Evolutionary conservation across 2,888 invertebrate species (phyloP), one percentile per base, ranked within the genome.

Genomic region (Meloe dianella): DNA sequence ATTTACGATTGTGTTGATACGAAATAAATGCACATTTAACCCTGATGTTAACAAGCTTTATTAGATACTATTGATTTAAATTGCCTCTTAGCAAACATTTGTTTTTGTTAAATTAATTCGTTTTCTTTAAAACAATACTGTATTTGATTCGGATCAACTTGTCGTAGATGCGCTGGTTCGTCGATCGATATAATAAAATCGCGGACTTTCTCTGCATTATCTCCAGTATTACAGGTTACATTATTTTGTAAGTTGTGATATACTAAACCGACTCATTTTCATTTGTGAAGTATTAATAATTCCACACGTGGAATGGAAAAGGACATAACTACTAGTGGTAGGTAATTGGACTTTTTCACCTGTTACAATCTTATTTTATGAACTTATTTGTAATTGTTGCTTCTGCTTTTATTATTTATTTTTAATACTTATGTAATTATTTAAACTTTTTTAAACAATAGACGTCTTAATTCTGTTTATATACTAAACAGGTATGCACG

Each of bases 31-130:
- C n/a, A n/a, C n/a, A n/a, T 14, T 60, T 32, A 35, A 30, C 30
- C 32, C 22, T 7, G 10, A 17, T 30, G 58, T 35, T 35, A 35
- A 58, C 12, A 2, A 29, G 20, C 14, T 58, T 32, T 35, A 30
- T n/a, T n/a, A n/a, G n/a, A n/a, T n/a, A n/a, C n/a, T n/a, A n/a
- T 60, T 60, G 32, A 20, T 24, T 60, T 32, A 60, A 60, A 35
- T 60, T 41, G n/a, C 4, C 22, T 47, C 17, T 22, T 24, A 29
- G 12, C 1, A 57, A 41, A 41, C 17, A 8, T 27, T 63, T 57
- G 3, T 62, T 62, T 14, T 30, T n/a, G 12, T 24, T 5, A 54
- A 22, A 24, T 32, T 57, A 22, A 57, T 9, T 22, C 24, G 17
- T 57, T 24, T n/a, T 61, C 8, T 62, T 57, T 57, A n/a, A n/a